Evolutionary conservation across 2,113 vertebrate species (phyloP).

Genomic region (Camelus bactrianus): DNA sequence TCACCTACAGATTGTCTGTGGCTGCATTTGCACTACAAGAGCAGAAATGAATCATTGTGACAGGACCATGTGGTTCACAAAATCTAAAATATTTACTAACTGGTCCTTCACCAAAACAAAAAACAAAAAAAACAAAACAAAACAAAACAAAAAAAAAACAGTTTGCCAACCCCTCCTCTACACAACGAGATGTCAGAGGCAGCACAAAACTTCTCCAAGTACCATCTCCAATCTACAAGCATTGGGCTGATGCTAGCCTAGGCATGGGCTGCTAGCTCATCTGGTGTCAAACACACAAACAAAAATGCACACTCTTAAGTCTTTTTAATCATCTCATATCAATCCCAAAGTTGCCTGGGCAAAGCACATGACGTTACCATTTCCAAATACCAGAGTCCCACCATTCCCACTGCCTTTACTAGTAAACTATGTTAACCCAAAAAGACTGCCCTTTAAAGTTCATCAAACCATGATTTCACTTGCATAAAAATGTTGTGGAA

Average conservation of each 20-base stretch:
- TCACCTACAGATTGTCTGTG: not conserved
- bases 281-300: not conserved
- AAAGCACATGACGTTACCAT: not conserved
- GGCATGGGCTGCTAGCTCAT: not conserved
- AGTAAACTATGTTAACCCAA: not conserved
- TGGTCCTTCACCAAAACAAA: not conserved
- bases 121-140: not conserved
- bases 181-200: not conserved
- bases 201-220: constrained; percentile 33
- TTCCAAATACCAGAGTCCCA: not conserved
- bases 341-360: not conserved
- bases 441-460: constrained; percentile 14
- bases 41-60: not conserved
- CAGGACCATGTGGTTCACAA: constrained; percentile 5
- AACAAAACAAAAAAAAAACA: too few species aligned
- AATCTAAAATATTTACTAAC: constrained; percentile 45
- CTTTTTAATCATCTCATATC: not conserved
- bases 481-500: not conserved
- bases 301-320: not conserved
- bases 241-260: not conserved
- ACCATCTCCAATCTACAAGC: not conserved
- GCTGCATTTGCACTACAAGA: not conserved
- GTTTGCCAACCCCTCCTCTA: not conserved
- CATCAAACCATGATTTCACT: not conserved
- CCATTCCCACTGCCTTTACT: not conserved